Evolutionary conservation across 92 coral and sea anemone species (phyloP).

Genomic region (Porites evermanni): DNA sequence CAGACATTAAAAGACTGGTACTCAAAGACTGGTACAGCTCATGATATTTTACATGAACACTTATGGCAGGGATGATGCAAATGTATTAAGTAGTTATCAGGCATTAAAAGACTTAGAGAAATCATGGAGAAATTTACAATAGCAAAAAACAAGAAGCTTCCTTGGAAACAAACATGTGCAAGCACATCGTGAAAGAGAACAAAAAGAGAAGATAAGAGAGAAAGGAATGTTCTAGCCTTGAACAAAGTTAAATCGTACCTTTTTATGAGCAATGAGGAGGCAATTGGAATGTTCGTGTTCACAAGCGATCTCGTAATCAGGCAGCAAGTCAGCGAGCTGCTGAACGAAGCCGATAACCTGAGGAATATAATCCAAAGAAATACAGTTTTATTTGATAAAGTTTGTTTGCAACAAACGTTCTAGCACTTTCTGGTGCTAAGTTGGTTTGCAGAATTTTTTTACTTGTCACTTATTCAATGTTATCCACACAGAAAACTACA

Average conservation of each 20-base stretch:
- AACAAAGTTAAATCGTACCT: constrained; percentile 58
- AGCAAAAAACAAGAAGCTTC: too few relatives aligned
- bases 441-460: neutral
- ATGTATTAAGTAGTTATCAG: too few relatives aligned
- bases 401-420: neutral
- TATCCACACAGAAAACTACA: neutral
- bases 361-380: neutral
- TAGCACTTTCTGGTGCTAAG: neutral
- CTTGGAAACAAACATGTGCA: too few relatives aligned
- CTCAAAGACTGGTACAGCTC: too few relatives aligned
- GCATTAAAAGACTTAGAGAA: too few relatives aligned
- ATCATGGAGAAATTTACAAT: too few relatives aligned
- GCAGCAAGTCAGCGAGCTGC: constrained; percentile 78
- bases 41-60: too few relatives aligned
- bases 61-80: too few relatives aligned
- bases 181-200: too few relatives aligned
- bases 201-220: neutral
- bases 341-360: constrained; percentile 95
- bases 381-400: neutral
- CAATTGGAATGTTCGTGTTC: constrained; percentile 99
- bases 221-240: too few relatives aligned
- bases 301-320: constrained; percentile 95
- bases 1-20: too few relatives aligned
- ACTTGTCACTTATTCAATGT: neutral
- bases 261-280: constrained; percentile 88